These are phyloP conservation scores for Muscina levida DNA, from an alignment of 2,888 invertebrate species.

Conservation along the genomic window DNA sequence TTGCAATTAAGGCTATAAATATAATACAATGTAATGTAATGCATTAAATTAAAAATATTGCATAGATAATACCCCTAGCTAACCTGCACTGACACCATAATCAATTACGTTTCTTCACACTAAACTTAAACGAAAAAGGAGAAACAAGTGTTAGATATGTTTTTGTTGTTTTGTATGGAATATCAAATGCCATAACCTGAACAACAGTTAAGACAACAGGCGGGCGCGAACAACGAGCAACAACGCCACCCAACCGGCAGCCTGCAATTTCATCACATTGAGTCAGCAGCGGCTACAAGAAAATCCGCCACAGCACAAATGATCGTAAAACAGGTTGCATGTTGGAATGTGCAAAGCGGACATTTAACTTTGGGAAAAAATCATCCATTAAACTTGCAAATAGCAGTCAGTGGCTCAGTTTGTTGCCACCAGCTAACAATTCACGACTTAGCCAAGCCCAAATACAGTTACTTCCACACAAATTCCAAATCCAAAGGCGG, in stretches of 20 bases:
- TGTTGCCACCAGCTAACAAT: conserved; percentile 69
- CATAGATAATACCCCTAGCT: too few species aligned
- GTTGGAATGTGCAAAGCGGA: conserved; percentile 65
- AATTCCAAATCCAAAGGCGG: conserved; percentile 47
- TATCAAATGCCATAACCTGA: neutral
- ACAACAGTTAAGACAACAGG: conserved; percentile 4
- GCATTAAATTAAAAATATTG: too few species aligned
- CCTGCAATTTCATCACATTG: neutral
- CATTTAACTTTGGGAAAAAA: conserved; percentile 65
- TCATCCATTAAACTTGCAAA: conserved; percentile 47
- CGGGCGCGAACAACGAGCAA: too few species aligned
- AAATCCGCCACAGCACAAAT: too few species aligned
- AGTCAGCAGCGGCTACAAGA: neutral
- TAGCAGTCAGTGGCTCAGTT: conserved; percentile 66
- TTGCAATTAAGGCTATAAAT: too few species aligned
- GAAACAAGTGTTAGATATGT: neutral
- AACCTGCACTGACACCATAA: conserved; percentile 1
- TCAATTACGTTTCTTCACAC: neutral
- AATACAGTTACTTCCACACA: conserved; percentile 61
- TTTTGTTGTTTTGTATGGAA: too few species aligned
- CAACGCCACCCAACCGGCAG: neutral
- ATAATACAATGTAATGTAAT: too few species aligned
- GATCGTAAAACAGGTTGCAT: conserved; percentile 53
- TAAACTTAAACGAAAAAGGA: too few species aligned
- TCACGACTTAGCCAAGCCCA: conserved; percentile 66